Evolutionary conservation across 2,113 vertebrate species (phyloP).

Genomic region (Scomber japonicus): DNA sequence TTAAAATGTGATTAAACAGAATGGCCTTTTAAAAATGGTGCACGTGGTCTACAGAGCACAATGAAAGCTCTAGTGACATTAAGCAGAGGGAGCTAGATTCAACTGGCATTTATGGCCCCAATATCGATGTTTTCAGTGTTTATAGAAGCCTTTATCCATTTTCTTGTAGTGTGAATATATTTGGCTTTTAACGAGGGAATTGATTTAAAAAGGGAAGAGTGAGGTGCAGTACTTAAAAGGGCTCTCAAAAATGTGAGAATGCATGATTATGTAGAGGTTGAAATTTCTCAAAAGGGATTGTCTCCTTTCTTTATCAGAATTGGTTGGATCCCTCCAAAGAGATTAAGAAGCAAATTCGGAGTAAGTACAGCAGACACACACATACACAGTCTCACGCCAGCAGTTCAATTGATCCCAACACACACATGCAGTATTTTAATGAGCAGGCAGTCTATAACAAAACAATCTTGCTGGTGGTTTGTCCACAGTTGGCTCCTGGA

Average conservation of each 20-base stretch:
- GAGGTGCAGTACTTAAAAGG: slow-evolving; percentile 12
- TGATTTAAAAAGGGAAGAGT: slow-evolving; percentile 22
- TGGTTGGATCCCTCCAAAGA: slow-evolving; percentile 99
- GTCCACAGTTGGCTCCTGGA: slow-evolving; percentile 91
- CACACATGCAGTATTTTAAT: neutral
- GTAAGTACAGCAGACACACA: slow-evolving; percentile 84
- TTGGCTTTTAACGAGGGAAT: slow-evolving; percentile 29
- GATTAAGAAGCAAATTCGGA: slow-evolving; percentile 98
- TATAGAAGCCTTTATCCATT: slow-evolving; percentile 55
- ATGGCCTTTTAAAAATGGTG: slow-evolving; percentile 67
- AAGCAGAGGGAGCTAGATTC: slow-evolving; percentile 35
- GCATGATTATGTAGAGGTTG: slow-evolving; percentile 44
- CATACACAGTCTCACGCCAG: neutral
- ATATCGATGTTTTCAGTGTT: slow-evolving; percentile 52
- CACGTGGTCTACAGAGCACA: slow-evolving; percentile 10
- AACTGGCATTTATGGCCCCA: slow-evolving; percentile 65
- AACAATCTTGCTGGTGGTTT: slow-evolving; percentile 45
- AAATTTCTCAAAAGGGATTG: slow-evolving; percentile 51
- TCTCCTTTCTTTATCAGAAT: slow-evolving; percentile 81
- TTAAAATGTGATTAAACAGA: slow-evolving; percentile 60
- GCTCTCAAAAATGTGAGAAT: slow-evolving; percentile 33
- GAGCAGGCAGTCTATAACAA: neutral
- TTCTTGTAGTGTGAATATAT: slow-evolving; percentile 44
- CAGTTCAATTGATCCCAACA: neutral
- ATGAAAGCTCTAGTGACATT: slow-evolving; percentile 71